Base-by-base conservation (phyloP, 2,888 invertebrate species). In the Cyclophora albipunctata region DNA sequence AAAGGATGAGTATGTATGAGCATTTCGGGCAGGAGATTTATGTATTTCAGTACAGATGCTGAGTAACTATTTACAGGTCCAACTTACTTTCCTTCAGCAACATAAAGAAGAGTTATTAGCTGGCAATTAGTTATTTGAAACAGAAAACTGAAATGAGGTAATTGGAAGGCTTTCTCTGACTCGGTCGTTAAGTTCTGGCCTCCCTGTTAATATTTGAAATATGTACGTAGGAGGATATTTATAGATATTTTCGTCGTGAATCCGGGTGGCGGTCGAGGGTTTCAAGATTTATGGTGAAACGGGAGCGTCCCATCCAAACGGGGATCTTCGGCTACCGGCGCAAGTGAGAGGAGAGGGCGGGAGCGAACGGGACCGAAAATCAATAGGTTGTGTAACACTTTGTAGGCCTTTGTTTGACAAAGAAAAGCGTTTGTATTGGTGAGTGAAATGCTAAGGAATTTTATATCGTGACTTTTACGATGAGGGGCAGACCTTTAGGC, bases 261-360 rank as follows among this genome's bases (percentile, higher is more conserved):
- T 78, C 81, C 84, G 87, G 86, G 85, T 82, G 86, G 85, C 83
- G 84, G 84, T 77, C 84, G 86, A 86, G 86, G 87, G 87, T 85
- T 78, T 79, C 76, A 83, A 86, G 87, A 87, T 87, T 87, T 87
- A 87, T 86, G 82, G 85, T 82, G 67, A 76, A 84, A 80, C 80
- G 84, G 85, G 86, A 83, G 86, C 85, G 85, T 80, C 80, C 84
- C 84, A 85, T 85, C 86, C 83, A 84, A 84, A 81, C 78, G 84
- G 81, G 84, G 84, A 80, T 84, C 77, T 79, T 78, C 68, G 65
- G 64, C 59, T 61, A 59, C 40, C 52, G 68, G 69, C 49, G 3
- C 53, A 67, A 66, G 55, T n/a, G n/a, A 63, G 7, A 7, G 37
- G 33, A 43, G 4, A 43, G 33, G 42, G 66, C 58, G 66, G 48